Base-by-base conservation (phyloP, 92 coral and sea anemone genomes). In the Blastomussa wellsi region DNA sequence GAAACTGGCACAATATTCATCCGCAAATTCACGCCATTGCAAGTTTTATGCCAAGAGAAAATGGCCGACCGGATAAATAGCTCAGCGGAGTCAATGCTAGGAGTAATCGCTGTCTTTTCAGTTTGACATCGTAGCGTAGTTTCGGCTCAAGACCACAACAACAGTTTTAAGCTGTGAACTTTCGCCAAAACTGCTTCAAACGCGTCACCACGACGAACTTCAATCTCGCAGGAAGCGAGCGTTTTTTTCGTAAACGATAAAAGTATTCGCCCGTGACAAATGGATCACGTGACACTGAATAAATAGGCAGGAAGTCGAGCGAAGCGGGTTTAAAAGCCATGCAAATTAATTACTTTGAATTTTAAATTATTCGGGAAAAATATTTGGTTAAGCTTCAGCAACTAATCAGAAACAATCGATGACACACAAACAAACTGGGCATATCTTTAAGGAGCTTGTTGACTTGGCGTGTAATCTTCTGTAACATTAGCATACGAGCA, bases 231-330 rank as follows among this genome's bases (percentile, higher is more conserved):
- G 88, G 88, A 85, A 85, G 72, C 82, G 41, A 44, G 28, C 7
- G 7, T 14, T 66, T 62, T 67, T 20, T 16, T 55, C 59, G 29
- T 13, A 67, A 85, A 85, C 88, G 88, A 47, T 77, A 29, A 48
- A 84, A 77, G 83, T 85, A 85, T 85, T 85, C 74, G 80, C 16
- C 81, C 64, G 87, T 83, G 87, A 83, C 87, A 74, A 57, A 36
- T 72, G 13, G 33, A 36, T 83, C 87, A 83, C 87, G 87, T 83
- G 87, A 83, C 64, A 44, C 13, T 14, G 49, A 19, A 31, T 82
- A 82, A 82, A 82, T 70, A 65, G 52, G 78, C 24, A 65, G 76
- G 84, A 71, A 33, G 70, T 52, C 19, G 15, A 35, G 1, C 2
- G n/a, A 38, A 41, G 60, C 36, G 78, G 79, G 69, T 17, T 51